phyloP scores from a whole-genome alignment of 2,888 invertebrate species.

The Uropetala carovei region DNA sequence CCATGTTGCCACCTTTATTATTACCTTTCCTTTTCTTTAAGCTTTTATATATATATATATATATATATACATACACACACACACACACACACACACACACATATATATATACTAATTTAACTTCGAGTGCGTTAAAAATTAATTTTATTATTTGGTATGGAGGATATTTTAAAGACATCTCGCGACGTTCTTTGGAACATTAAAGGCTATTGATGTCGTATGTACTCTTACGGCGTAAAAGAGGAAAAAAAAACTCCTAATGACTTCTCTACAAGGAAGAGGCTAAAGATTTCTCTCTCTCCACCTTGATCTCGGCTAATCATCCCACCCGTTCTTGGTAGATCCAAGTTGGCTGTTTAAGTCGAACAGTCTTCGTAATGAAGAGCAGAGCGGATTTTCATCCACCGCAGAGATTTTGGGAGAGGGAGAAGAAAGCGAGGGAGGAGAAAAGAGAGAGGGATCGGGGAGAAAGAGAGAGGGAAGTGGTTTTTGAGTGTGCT shows the following conservation, averaged over 20 bases:
- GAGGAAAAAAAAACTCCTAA: neutral
- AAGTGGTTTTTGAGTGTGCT: no score
- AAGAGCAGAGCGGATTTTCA: conserved; percentile 37
- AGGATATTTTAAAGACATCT: neutral
- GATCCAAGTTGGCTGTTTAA: conserved; percentile 23
- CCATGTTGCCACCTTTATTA: no score
- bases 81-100: no score
- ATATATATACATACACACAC: no score
- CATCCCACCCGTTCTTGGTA: conserved; percentile 9
- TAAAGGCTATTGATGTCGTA: neutral
- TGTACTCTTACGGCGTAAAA: neutral
- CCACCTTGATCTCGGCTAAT: conserved; percentile 48
- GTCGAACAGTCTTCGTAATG: conserved; percentile 50
- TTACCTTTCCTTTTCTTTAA: no score
- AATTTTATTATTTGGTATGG: neutral
- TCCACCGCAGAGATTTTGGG: conserved; percentile 31
- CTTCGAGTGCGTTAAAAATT: neutral
- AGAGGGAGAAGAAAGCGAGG: neutral
- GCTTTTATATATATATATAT: no score
- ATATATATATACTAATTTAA: neutral
- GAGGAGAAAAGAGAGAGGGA: neutral
- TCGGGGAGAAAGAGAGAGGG: neutral
- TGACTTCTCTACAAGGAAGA: conserved; percentile 1
- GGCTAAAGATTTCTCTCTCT: neutral
- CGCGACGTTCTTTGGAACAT: neutral